Conservation (phyloP, 2,888 invertebrate genomes). For the Polyommatus icarus region DNA sequence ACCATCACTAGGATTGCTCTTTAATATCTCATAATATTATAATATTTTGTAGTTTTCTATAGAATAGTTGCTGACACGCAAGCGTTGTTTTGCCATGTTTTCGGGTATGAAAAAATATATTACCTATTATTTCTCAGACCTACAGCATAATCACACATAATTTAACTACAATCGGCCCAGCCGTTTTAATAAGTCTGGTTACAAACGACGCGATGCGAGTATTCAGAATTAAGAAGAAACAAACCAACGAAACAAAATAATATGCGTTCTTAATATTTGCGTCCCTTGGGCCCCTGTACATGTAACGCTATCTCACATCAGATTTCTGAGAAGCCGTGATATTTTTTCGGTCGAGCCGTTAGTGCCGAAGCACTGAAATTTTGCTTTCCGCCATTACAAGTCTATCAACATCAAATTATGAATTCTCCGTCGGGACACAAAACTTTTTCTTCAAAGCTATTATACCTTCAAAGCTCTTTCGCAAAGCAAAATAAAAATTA, state of each 20-base stretch:
- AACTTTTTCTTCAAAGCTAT: constrained; percentile 6
- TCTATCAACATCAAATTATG: constrained; percentile 19
- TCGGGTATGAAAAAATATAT: too few relatives aligned
- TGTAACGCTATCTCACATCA: background rate
- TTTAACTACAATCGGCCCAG: too few relatives aligned
- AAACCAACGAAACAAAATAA: too few relatives aligned
- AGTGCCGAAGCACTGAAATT: background rate
- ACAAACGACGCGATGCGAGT: too few relatives aligned
- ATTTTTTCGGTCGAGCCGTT: background rate
- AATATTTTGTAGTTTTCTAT: background rate
- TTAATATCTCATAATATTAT: background rate
- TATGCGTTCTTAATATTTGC: too few relatives aligned
- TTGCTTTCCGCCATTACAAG: background rate
- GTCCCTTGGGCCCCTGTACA: too few relatives aligned
- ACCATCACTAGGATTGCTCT: background rate
- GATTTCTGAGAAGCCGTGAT: background rate
- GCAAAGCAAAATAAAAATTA: constrained; percentile 23
- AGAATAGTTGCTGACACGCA: too few relatives aligned
- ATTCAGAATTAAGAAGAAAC: too few relatives aligned
- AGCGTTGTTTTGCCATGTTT: too few relatives aligned
- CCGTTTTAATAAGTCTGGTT: too few relatives aligned
- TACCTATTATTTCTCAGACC: too few relatives aligned
- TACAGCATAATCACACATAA: too few relatives aligned
- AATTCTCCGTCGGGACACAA: background rate
- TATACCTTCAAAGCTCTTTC: constrained; percentile 25